Percentiles rank a stretch among this genome's conserved stretches.
Evolutionary conservation across 2,113 vertebrate species (phyloP).

Genomic region (Cygnus buccinator): DNA sequence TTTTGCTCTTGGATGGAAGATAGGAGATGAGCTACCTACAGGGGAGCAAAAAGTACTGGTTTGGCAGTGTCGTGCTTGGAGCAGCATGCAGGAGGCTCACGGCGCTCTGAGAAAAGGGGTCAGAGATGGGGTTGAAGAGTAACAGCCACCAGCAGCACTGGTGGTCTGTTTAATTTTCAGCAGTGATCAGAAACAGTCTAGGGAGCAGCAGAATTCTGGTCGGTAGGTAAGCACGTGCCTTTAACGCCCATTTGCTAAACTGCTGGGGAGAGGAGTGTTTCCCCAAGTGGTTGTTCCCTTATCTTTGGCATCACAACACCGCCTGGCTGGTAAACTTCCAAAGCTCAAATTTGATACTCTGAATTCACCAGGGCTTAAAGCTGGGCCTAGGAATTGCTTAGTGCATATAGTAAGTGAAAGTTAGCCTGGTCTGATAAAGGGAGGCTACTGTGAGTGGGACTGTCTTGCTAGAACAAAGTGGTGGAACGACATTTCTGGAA

Average conservation of each 20-base stretch:
- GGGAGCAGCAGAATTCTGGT: background rate
- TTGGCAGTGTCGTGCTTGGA: background rate
- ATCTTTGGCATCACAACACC: background rate
- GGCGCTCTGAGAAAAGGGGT: background rate
- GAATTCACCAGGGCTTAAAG: background rate
- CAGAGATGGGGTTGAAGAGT: background rate
- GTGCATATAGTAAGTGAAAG: fast-evolving
- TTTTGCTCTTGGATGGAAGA: background rate
- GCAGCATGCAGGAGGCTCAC: background rate
- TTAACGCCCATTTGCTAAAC: background rate
- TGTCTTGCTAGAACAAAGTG: fast-evolving
- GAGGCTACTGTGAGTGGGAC: background rate
- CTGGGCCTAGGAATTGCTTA: fast-evolving
- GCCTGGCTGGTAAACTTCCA: background rate
- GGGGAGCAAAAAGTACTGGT: background rate
- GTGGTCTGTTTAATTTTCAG: background rate
- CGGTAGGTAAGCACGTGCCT: background rate
- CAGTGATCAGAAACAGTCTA: background rate
- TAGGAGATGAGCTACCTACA: background rate
- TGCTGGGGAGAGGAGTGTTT: background rate
- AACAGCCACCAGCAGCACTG: background rate
- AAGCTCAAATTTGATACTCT: background rate
- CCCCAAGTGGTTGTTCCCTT: background rate
- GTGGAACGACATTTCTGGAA: background rate
- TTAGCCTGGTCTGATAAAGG: background rate